Conservation (phyloP, 2,113 vertebrate genomes). For the Ploceus nigricollis region DNA sequence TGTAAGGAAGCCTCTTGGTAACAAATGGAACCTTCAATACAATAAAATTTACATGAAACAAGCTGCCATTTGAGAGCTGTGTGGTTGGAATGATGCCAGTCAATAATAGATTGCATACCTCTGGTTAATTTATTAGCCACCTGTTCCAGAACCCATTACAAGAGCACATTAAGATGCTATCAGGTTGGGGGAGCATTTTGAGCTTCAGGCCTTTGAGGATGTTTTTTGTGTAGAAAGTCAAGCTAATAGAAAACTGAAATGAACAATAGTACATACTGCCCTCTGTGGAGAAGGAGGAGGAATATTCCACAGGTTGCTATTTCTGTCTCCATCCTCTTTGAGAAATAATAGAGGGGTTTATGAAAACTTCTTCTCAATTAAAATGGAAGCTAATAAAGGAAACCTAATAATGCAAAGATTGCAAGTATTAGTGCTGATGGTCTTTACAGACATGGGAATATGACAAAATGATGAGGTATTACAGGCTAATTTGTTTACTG, state of each 20-base stretch:
- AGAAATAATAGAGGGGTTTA: background rate
- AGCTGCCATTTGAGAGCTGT: conserved; percentile 28
- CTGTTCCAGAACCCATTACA: conserved; percentile 58
- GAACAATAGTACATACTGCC: background rate
- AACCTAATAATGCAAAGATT: background rate
- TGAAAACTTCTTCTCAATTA: background rate
- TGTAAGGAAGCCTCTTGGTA: background rate
- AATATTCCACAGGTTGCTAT: background rate
- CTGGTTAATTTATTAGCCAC: conserved; percentile 74
- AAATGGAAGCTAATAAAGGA: background rate
- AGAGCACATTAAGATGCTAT: conserved; percentile 54
- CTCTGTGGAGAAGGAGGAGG: background rate
- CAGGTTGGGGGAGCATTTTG: background rate
- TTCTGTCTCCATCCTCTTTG: background rate
- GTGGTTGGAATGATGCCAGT: conserved; percentile 37
- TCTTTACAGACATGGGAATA: background rate
- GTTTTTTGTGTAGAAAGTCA: conserved; percentile 26
- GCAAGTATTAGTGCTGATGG: background rate
- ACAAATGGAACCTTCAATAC: conserved; percentile 46
- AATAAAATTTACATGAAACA: conserved; percentile 59
- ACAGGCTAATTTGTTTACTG: background rate
- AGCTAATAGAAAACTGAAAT: background rate
- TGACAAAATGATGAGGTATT: background rate
- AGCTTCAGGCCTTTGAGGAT: background rate
- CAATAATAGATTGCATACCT: conserved; percentile 62